Evolutionary conservation across 2,113 vertebrate species (phyloP).

Genomic region (Halcyon senegalensis): DNA sequence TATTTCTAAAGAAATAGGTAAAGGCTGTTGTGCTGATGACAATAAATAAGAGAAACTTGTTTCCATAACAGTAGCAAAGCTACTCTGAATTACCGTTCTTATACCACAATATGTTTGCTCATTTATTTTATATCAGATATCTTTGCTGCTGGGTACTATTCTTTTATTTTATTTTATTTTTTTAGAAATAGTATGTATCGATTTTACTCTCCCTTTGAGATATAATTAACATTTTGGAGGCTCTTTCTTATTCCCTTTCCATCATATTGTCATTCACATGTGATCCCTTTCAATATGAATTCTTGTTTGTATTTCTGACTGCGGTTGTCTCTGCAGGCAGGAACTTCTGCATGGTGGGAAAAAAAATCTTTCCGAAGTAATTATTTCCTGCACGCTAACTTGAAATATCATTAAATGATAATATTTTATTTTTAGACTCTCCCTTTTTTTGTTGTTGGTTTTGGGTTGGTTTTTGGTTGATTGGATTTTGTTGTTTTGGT

Average conservation of each 20-base stretch:
- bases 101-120: neutral
- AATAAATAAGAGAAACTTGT: neutral
- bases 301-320: neutral
- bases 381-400: neutral
- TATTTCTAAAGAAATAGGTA: neutral
- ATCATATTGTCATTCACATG: neutral
- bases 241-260: constrained; percentile 1
- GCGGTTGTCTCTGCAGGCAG: neutral
- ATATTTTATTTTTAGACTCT: neutral
- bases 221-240: constrained; percentile 43
- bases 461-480: neutral
- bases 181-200: constrained; percentile 31
- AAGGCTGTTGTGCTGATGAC: neutral
- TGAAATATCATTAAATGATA: constrained; percentile 5
- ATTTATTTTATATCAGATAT: constrained; percentile 2
- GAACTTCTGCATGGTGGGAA: neutral
- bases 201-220: constrained; percentile 22
- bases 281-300: neutral
- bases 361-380: constrained; percentile 30
- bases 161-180: neutral
- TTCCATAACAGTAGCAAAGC: neutral
- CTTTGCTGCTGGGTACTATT: neutral
- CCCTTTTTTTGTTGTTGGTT: neutral
- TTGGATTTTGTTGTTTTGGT: neutral
- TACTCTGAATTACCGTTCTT: neutral